Percentiles rank a stretch among this genome's conserved stretches.
phyloP scores from a whole-genome alignment of 2,888 invertebrate genomes.

The Bimastos eiseni region DNA sequence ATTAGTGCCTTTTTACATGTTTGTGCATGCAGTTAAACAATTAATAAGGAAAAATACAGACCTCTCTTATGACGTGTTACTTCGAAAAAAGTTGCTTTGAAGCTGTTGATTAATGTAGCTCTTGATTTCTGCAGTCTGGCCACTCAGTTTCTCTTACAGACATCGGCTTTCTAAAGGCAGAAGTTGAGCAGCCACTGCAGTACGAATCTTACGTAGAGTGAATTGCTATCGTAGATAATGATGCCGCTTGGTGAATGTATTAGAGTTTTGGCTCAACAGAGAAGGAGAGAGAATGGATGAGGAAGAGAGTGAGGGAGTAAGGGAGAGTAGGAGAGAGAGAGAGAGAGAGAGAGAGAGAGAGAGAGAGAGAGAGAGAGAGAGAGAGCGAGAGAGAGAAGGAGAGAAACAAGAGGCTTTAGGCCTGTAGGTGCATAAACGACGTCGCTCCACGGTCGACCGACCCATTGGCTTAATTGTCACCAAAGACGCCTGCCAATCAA shows the following conservation, averaged over 20 bases:
- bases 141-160: not conserved
- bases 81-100: not conserved
- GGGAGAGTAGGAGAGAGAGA: not conserved
- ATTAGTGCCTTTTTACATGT: not conserved
- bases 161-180: not conserved
- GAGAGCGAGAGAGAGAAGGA: not conserved
- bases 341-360: not conserved
- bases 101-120: not conserved
- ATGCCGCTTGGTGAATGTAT: conserved; percentile 13
- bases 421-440: not conserved
- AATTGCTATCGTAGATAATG: not conserved
- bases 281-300: not conserved
- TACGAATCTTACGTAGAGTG: not conserved
- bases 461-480: conserved; percentile 13
- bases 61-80: not conserved
- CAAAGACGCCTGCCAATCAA: conserved; percentile 13
- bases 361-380: not conserved
- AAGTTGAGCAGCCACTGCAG: not conserved
- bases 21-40: not conserved
- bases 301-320: not conserved
- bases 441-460: not conserved
- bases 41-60: not conserved
- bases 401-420: not conserved
- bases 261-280: not conserved
- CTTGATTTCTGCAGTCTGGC: not conserved